Conservation (phyloP, 2,888 invertebrate species). For the Cepaea hortensis region DNA sequence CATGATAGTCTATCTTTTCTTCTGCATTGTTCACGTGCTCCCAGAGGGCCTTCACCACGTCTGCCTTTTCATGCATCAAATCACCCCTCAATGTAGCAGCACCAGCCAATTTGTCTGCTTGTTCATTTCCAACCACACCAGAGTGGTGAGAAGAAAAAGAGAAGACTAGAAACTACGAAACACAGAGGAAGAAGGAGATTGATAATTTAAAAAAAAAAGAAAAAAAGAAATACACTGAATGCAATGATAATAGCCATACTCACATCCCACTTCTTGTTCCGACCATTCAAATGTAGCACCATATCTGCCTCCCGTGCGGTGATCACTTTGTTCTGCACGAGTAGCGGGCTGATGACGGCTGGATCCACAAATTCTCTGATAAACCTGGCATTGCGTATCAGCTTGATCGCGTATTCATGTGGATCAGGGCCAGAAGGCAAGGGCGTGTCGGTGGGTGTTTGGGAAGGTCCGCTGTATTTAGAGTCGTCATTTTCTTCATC, state of each 20-base stretch:
- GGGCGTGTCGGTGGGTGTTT: slow-evolving; percentile 30
- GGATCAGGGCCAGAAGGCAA: slow-evolving; percentile 34
- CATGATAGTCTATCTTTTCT: too few species aligned
- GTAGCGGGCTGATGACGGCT: slow-evolving; percentile 22
- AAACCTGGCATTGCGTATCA: slow-evolving; percentile 38
- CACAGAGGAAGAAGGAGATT: too few species aligned
- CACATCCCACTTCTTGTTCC: slow-evolving; percentile 47
- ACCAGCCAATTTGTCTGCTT: too few species aligned
- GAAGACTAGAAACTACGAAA: too few species aligned
- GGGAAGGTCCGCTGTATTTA: slow-evolving; percentile 6
- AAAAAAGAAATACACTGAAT: too few species aligned
- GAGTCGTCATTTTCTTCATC: background rate
- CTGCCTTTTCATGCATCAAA: too few species aligned
- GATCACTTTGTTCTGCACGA: slow-evolving; percentile 48
- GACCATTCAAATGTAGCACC: slow-evolving; percentile 37
- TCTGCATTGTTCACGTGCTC: too few species aligned
- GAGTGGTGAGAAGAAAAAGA: too few species aligned
- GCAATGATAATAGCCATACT: background rate
- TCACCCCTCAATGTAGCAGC: too few species aligned
- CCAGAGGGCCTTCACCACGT: too few species aligned
- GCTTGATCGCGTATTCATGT: slow-evolving; percentile 46
- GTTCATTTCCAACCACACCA: too few species aligned
- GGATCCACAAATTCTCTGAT: slow-evolving; percentile 49
- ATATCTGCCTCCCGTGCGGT: slow-evolving; percentile 41
- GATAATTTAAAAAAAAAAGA: too few species aligned